These are phyloP conservation scores for Gymnobelideus leadbeateri DNA, from an alignment of 2,113 vertebrate genomes.

Conservation along the genomic window DNA sequence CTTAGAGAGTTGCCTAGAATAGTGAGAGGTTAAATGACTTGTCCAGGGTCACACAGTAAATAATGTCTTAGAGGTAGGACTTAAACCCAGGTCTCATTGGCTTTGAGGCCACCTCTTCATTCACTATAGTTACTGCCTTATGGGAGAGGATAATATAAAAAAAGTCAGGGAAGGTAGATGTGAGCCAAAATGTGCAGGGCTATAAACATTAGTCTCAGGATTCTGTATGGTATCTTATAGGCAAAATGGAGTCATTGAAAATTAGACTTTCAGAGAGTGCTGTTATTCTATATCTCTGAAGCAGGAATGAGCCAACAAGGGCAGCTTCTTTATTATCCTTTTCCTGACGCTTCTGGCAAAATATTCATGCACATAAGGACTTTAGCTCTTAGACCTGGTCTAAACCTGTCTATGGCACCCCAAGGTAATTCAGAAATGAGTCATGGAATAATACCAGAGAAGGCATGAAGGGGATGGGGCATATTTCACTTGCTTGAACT, in stretches of 20 bases:
- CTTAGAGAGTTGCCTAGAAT: neutral
- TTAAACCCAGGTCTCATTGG: neutral
- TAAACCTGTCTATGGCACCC: neutral
- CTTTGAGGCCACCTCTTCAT: neutral
- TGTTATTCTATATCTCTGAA: neutral
- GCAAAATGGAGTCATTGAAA: neutral
- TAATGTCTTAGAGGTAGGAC: neutral
- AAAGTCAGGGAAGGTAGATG: neutral
- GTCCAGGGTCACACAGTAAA: neutral
- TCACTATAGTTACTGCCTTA: neutral
- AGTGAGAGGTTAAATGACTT: neutral
- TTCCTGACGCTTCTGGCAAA: neutral
- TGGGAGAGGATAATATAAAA: neutral
- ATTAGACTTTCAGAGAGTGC: neutral
- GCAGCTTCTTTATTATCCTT: neutral
- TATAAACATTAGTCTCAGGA: neutral
- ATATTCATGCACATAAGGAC: neutral
- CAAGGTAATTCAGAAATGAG: neutral
- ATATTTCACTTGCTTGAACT: neutral
- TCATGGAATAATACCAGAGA: neutral
- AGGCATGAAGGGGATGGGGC: accelerated
- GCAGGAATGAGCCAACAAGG: neutral
- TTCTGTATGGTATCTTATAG: neutral
- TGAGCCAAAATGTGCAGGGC: neutral
- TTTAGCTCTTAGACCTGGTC: neutral